phyloP scores from a whole-genome alignment of 92 coral and sea anemone genomes.

The Epizoanthus rinbou region DNA sequence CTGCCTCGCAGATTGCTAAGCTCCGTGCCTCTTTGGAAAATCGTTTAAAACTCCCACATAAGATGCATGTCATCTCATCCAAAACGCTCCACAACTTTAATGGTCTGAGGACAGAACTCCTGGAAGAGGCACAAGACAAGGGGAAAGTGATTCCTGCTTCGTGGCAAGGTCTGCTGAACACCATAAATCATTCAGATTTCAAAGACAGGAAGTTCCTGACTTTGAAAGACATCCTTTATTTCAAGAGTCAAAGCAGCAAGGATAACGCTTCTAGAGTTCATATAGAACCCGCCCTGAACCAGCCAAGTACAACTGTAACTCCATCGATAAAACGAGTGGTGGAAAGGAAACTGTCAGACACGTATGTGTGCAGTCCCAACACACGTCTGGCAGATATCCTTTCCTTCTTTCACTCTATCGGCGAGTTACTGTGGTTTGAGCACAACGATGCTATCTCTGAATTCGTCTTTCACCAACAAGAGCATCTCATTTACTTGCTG shows the following conservation, averaged over 20 bases:
- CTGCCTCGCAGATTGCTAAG: neutral
- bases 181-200: slow-evolving; percentile 41
- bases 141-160: slow-evolving; percentile 63
- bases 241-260: slow-evolving; percentile 1
- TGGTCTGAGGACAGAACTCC: slow-evolving; percentile 37
- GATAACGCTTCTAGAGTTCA: neutral
- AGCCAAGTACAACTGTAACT: neutral
- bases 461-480: slow-evolving; percentile 70
- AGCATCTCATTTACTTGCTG: slow-evolving; percentile 57
- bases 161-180: slow-evolving; percentile 55
- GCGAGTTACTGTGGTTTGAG: slow-evolving; percentile 69
- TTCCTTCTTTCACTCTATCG: slow-evolving; percentile 66
- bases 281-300: neutral
- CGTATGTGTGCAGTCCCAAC: neutral
- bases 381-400: slow-evolving; percentile 51
- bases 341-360: slow-evolving; percentile 15
- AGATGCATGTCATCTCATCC: slow-evolving; percentile 60
- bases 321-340: neutral
- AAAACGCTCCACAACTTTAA: slow-evolving; percentile 53
- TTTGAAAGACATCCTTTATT: slow-evolving; percentile 37
- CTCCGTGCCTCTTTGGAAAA: slow-evolving; percentile 16
- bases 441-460: slow-evolving; percentile 49
- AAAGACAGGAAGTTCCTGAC: slow-evolving; percentile 52
- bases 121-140: slow-evolving; percentile 43
- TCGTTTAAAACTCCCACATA: slow-evolving; percentile 51